Base-by-base conservation (phyloP, 1,140 invertebrate genomes). In the Leptonema lineaticorne region DNA sequence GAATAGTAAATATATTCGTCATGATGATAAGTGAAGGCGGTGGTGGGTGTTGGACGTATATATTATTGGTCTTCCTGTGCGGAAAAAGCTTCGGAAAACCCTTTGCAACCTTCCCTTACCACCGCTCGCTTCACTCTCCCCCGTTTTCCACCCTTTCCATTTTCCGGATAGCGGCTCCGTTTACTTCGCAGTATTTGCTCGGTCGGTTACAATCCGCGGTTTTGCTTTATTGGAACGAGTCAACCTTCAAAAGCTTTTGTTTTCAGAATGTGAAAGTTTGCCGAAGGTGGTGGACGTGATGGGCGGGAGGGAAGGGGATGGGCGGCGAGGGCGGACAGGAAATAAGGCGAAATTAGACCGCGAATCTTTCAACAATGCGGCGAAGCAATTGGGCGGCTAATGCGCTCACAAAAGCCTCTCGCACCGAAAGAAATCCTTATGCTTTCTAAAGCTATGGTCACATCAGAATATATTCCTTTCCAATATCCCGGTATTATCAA, bases 221-320 rank as follows among this genome's bases (percentile, higher is more conserved):
- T n/a, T 53, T 66, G 48, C 30, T n/a, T 66, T 66, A 66, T 66
- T 66, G 63, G 30, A 62, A 22, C 62, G 29, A 45, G 6, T 24
- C 63, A 28, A 66, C 63, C 48, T 53, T 66, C 63, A 53, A 66
- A n/a, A 66, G 63, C 63, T 56, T 66, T 66, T 66, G 63, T 66
- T 66, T 63, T 45, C 28, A 20, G 48, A 66, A 50, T 18, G 41
- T 22, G 46, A 66, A 66, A 46, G 48, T 66, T 66, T 28, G 50
- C 63, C 29, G 41, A 50, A 24, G 50, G n/a, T n/a, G n/a, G n/a
- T n/a, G n/a, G n/a, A n/a, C n/a, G n/a, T n/a, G n/a, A n/a, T n/a
- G n/a, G 22, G 16, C 16, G 16, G 46, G 16, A 16, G 46, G 46
- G 16, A 18, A 14, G 46, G 46, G 22, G 14, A 48, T 18, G 16